phyloP scores from a whole-genome alignment of 2,888 invertebrate genomes.

The Lobophora halterata region DNA sequence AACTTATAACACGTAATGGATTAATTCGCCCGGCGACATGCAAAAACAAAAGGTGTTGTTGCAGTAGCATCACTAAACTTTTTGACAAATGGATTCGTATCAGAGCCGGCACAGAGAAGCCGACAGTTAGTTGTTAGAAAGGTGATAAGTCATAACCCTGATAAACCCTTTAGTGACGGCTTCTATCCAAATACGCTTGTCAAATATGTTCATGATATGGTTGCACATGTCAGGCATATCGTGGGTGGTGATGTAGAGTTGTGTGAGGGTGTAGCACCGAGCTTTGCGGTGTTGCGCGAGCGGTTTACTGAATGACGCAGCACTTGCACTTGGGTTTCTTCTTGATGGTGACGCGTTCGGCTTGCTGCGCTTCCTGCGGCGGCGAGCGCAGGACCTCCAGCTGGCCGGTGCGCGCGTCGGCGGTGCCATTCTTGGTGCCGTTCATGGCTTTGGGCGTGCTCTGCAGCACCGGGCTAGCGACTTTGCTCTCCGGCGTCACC shows the following conservation, averaged over 20 bases:
- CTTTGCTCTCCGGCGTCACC: conserved; percentile 65
- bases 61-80: too few species aligned
- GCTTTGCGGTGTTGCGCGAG: conserved; percentile 34
- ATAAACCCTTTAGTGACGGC: too few species aligned
- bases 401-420: conserved; percentile 68
- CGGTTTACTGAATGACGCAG: conserved; percentile 92
- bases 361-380: conserved; percentile 89
- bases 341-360: conserved; percentile 95
- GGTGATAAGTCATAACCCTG: too few species aligned
- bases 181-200: too few species aligned
- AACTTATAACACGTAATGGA: conserved; percentile 40
- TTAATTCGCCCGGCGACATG: too few species aligned
- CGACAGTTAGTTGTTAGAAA: too few species aligned
- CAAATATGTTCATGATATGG: too few species aligned
- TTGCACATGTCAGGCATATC: conserved; percentile 14
- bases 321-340: conserved; percentile 98
- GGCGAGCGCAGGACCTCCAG: conserved; percentile 88
- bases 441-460: conserved; percentile 67
- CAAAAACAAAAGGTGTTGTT: too few species aligned
- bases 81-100: too few species aligned
- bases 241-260: conserved; percentile 29
- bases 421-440: conserved; percentile 73
- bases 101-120: too few species aligned
- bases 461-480: conserved; percentile 55
- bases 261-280: conserved; percentile 56